Evolutionary conservation across 1,140 invertebrate genomes (phyloP).

Genomic region (Zaprionus taronus): DNA sequence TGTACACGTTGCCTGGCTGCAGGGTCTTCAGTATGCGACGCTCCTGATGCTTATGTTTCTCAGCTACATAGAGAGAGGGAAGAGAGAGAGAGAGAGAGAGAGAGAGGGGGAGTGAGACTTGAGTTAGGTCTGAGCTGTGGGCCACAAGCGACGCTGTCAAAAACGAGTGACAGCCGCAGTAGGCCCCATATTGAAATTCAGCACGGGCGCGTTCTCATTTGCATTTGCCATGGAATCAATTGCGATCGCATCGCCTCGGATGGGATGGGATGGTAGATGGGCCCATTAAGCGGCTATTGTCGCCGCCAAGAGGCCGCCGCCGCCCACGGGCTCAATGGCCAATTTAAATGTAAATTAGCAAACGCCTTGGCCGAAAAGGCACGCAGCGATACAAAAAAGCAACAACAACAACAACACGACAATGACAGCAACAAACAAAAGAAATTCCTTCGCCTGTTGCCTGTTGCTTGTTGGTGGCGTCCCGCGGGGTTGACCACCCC

Average conservation of each 20-base stretch:
- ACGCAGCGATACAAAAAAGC: slow-evolving; percentile 7
- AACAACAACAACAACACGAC: slow-evolving; percentile 4
- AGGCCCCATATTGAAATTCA: slow-evolving; percentile 46
- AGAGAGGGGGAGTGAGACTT: slow-evolving; percentile 5
- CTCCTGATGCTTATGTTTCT: slow-evolving; percentile 77
- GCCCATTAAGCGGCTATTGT: slow-evolving; percentile 67
- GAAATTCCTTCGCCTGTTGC: slow-evolving; percentile 38
- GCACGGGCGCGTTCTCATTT: slow-evolving; percentile 49
- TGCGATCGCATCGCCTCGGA: slow-evolving; percentile 39
- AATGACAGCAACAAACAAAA: slow-evolving; percentile 13
- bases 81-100: not conserved
- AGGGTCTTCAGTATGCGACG: slow-evolving; percentile 71
- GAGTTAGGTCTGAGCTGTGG: slow-evolving; percentile 26
- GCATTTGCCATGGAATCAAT: slow-evolving; percentile 51
- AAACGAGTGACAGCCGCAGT: slow-evolving; percentile 44
- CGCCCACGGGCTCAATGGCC: slow-evolving; percentile 49
- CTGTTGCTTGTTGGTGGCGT: slow-evolving; percentile 22
- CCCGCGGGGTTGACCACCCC: slow-evolving; percentile 17
- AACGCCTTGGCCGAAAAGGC: slow-evolving; percentile 48
- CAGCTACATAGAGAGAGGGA: slow-evolving; percentile 55
- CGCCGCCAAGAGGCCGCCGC: slow-evolving; percentile 51
- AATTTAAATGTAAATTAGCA: slow-evolving; percentile 58
- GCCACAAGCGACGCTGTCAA: slow-evolving; percentile 58
- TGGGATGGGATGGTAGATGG: slow-evolving; percentile 13
- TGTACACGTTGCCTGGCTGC: slow-evolving; percentile 81